Evolutionary conservation across 2,113 vertebrate genomes (phyloP), one percentile per base, ranked within the genome.

Genomic region (Nestor notabilis): DNA sequence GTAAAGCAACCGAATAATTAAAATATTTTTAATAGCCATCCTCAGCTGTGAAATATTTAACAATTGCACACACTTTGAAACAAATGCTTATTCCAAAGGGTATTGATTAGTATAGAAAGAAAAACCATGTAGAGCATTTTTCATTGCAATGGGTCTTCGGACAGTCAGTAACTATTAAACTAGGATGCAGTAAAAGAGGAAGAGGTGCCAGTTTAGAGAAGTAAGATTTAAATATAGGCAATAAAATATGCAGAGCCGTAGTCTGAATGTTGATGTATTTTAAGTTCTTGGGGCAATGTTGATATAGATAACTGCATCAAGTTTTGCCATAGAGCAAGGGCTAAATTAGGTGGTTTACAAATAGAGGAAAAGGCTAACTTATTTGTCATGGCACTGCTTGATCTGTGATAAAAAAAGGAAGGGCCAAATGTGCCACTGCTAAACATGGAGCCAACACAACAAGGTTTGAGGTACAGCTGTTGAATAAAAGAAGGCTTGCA

Each of bases 201-300:
- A 82, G 80, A 95, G 89, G 89, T 95, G 89, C 35, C 3, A 3
- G 5, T 89, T 88, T 55, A 94, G 33, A 94, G n/a, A 43, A 78
- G 27, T 2, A 3, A 35, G 49, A 86, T 83, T 86, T 86, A 93
- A 94, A 55, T 60, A 75, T 33, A 81, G 35, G 55, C 85, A 96
- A 92, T 94, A 96, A 96, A 90, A 95, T 95, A 96, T 94, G 71
- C 92, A 94, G 75, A 96, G 68, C 55, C 60, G 75, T 92, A 96
- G 94, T 92, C 88, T 96, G 60, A 94, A 94, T 83, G 91, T 83
- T 88, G 56, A 93, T 56, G 85, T 43, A 44, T 88, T 95, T 93
- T 74, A 90, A 94, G 63, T 80, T 75, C 50, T 74, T 74, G 71
- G 46, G 88, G 85, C 68, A 82, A 68, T 88, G 80, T 90, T 95